These are phyloP conservation scores for Elephas maximus DNA, from an alignment of 2,113 vertebrate species.

Conservation along the genomic window DNA sequence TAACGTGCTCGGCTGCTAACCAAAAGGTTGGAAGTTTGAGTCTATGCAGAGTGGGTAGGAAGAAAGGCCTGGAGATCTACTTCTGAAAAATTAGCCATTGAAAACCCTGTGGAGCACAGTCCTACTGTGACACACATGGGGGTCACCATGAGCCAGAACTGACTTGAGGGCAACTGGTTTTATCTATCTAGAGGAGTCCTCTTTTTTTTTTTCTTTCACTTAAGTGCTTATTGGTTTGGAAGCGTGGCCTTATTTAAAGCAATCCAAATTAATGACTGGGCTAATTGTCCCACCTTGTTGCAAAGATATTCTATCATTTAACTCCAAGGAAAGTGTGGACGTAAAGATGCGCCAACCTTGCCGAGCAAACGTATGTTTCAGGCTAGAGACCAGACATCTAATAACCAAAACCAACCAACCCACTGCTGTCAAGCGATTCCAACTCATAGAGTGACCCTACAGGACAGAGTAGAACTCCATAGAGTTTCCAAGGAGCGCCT, in stretches of 20 bases:
- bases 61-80: not conserved
- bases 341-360: not conserved
- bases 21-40: not conserved
- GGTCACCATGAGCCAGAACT: not conserved
- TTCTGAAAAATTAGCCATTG: not conserved
- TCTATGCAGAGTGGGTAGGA: not conserved
- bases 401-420: not conserved
- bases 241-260: constrained; percentile 59
- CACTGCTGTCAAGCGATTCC: too few relatives aligned
- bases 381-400: not conserved
- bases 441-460: too few relatives aligned
- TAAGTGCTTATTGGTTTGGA: constrained; percentile 46
- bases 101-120: not conserved
- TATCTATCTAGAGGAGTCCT: not conserved
- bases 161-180: not conserved
- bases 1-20: not conserved
- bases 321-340: not conserved
- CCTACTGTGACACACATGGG: not conserved
- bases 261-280: not conserved
- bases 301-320: not conserved
- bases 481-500: too few relatives aligned
- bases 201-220: not conserved
- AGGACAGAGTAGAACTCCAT: too few relatives aligned
- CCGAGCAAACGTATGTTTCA: not conserved
- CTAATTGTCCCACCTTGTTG: not conserved